Evolutionary conservation across 2,888 invertebrate species (phyloP), one percentile per base, ranked within the genome.

Genomic region (Macrophya alboannulata): DNA sequence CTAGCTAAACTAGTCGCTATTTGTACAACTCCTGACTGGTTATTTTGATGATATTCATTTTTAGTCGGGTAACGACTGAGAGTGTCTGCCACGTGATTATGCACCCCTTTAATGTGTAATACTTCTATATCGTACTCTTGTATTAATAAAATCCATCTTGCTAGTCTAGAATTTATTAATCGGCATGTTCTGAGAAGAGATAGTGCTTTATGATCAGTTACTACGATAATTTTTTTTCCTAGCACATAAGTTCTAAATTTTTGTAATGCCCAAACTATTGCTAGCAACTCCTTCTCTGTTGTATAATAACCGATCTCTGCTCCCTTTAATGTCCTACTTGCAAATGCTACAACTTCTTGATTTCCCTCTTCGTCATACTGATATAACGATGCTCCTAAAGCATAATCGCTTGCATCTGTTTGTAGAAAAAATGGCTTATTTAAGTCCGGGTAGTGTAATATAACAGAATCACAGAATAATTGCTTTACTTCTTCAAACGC

Each of bases 211-310:
- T n/a, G n/a, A n/a, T n/a, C n/a, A n/a, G n/a, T n/a, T n/a, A 45
- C 2, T 8, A 79, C 45, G 15, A 25, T 79, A 10, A 79, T 15
- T 31, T 51, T 31, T 25, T 21, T n/a, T 5, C 45, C 74, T 45
- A 74, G 8, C 5, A 74, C 12, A 21, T 37, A 45, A 8, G 45
- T 45, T 17, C 74, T n/a, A 0, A 45, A 74, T 45, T 74, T 74
- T n/a, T 74, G 4, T 21, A 74, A 17, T 9, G 79, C 79, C 17
- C 21, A 43, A 2, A 86, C 85, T 0, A 86, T 74, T 0, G 85
- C 86, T 9, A 85, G 59, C 0, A 86, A 51, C 62, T 87, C 86
- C 25, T 87, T 87, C 59, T 87, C 86, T 0, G 87, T 85, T 0
- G 86, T 86, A 21, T 55, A 79, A 31, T 87, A 87, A 0, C 31